Evolutionary conservation across 1,140 invertebrate species (phyloP).

Genomic region (Drosophila ercepeae): DNA sequence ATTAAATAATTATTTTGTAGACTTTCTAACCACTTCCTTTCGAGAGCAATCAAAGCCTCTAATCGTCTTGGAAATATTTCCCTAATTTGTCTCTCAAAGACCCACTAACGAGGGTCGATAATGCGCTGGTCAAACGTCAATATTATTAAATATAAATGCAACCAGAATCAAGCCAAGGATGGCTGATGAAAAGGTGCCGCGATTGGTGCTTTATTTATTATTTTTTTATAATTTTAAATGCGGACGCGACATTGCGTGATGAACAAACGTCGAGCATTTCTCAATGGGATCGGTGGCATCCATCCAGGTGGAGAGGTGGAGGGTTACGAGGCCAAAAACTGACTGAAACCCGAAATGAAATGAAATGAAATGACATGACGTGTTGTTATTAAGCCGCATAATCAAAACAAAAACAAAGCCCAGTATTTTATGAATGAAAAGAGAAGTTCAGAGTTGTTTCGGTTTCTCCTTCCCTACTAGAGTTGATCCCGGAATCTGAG

Average conservation of each 20-base stretch:
- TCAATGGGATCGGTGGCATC: constrained; percentile 55
- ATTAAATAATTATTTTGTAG: too few species aligned
- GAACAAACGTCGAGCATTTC: constrained; percentile 63
- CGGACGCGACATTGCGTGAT: constrained; percentile 74
- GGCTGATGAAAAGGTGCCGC: constrained; percentile 67
- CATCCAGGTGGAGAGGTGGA: too few species aligned
- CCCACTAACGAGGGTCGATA: constrained; percentile 64
- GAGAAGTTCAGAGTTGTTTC: constrained; percentile 4
- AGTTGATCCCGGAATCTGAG: background rate
- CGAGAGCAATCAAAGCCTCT: constrained; percentile 2
- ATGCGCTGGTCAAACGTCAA: constrained; percentile 57
- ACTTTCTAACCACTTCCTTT: background rate
- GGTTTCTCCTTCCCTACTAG: constrained; percentile 20
- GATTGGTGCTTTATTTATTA: constrained; percentile 4
- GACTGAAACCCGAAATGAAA: constrained; percentile 26
- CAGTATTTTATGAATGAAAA: constrained; percentile 70
- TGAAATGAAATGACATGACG: constrained; percentile 72
- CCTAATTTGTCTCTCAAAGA: constrained; percentile 11
- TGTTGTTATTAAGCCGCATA: constrained; percentile 72
- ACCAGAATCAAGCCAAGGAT: constrained; percentile 19
- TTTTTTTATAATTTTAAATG: constrained; percentile 20
- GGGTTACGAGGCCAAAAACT: constrained; percentile 3
- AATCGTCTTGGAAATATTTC: constrained; percentile 15
- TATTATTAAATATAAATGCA: constrained; percentile 72
- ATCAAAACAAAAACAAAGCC: constrained; percentile 44